Percentiles rank a stretch among this genome's conserved stretches.
phyloP scores from a whole-genome alignment of 2,113 vertebrate genomes.

The Tupaia chinensis region DNA sequence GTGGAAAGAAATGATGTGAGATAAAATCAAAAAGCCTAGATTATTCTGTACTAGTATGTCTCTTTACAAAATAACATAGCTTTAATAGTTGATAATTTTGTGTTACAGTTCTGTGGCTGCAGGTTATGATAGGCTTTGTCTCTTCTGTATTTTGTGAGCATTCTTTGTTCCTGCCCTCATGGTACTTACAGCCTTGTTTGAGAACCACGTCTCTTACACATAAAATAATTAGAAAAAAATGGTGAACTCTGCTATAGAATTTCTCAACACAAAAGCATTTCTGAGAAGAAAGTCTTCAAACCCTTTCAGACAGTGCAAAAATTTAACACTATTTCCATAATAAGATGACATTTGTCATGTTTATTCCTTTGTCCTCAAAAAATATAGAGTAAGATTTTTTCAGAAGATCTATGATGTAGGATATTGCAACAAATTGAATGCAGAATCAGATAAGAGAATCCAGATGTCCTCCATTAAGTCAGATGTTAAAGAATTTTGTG shows the following conservation, averaged over 20 bases:
- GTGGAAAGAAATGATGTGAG: background rate
- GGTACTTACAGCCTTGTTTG: background rate
- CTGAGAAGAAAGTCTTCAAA: background rate
- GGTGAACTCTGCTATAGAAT: background rate
- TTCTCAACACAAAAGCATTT: background rate
- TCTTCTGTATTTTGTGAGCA: background rate
- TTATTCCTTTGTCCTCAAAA: background rate
- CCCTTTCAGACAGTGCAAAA: background rate
- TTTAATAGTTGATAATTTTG: background rate
- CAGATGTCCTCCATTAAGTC: constrained; percentile 49
- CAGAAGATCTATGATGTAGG: background rate
- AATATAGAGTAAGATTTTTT: background rate
- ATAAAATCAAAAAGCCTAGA: background rate
- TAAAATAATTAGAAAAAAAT: background rate
- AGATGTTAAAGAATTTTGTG: constrained; percentile 36
- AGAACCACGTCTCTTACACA: background rate
- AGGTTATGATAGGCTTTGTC: background rate
- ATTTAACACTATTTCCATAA: constrained; percentile 17
- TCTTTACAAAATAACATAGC: background rate
- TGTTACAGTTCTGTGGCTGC: background rate
- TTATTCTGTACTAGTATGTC: background rate
- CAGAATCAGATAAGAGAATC: constrained; percentile 63
- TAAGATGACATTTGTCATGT: constrained; percentile 7
- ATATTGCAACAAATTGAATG: constrained; percentile 56
- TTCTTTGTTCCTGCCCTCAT: background rate